These are phyloP conservation scores for Dicrurus megarhynchus DNA, from an alignment of 2,113 vertebrate genomes.

Conservation along the genomic window DNA sequence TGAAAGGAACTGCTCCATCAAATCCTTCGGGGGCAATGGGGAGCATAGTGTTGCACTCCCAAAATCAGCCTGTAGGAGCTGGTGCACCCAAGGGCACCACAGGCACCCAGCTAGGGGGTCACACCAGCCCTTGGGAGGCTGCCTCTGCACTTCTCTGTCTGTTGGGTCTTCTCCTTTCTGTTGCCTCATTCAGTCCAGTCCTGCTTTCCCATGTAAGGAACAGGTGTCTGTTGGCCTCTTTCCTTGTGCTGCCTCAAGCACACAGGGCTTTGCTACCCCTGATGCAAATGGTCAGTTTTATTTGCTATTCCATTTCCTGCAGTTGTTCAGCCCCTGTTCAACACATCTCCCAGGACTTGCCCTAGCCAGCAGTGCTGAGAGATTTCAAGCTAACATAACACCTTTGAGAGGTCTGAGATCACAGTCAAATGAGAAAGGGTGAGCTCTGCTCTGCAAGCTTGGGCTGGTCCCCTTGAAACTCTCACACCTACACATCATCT, in stretches of 20 bases:
- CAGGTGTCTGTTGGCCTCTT: not conserved
- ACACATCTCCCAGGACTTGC: not conserved
- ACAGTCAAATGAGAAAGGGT: not conserved
- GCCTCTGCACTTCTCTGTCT: not conserved
- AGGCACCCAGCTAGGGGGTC: not conserved
- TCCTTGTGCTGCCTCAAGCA: not conserved
- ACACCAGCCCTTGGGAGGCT: not conserved
- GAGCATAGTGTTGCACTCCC: not conserved
- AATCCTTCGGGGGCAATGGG: not conserved
- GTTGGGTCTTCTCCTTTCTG: not conserved
- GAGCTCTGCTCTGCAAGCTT: not conserved
- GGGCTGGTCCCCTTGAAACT: not conserved
- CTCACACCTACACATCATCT: not conserved
- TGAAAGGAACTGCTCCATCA: not conserved
- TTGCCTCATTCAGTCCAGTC: not conserved
- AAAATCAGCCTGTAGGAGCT: not conserved
- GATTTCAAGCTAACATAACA: not conserved
- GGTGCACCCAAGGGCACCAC: not conserved
- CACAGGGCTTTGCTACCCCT: not conserved
- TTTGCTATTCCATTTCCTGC: not conserved
- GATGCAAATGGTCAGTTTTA: not conserved
- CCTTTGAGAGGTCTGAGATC: not conserved
- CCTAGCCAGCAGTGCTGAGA: not conserved
- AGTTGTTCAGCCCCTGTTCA: not conserved
- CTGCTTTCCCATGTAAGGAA: not conserved